phyloP scores from a whole-genome alignment of 2,797 vertebrate species.

The Clangula hyemalis region DNA sequence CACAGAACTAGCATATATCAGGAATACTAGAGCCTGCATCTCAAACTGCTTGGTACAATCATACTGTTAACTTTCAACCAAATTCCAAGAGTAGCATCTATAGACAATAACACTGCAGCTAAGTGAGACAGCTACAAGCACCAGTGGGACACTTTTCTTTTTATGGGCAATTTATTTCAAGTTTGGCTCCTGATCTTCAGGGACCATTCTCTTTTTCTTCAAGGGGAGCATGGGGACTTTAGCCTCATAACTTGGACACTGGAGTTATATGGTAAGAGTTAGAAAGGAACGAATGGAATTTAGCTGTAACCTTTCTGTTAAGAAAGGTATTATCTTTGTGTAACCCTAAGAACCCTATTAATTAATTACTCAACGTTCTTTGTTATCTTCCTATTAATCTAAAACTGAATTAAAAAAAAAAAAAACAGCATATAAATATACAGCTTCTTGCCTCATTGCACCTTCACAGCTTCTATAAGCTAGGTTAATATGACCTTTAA shows the following conservation, averaged over 20 bases:
- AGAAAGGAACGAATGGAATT: neutral
- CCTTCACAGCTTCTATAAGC: neutral
- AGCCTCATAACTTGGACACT: neutral
- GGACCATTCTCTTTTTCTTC: neutral
- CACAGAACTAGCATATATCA: neutral
- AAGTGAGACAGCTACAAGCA: neutral
- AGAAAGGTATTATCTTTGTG: neutral
- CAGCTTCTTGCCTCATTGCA: neutral
- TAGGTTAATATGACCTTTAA: neutral
- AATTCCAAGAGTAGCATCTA: neutral
- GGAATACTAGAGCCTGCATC: neutral
- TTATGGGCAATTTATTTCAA: neutral
- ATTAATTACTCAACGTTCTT: neutral
- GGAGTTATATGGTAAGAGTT: neutral
- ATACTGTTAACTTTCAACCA: neutral
- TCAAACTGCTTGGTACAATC: neutral
- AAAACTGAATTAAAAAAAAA: neutral
- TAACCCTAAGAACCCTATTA: neutral
- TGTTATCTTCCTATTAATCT: neutral
- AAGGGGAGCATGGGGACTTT: neutral
- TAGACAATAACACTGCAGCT: neutral
- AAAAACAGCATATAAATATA: neutral
- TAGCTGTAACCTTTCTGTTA: neutral
- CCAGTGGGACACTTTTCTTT: neutral
- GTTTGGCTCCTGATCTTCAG: neutral